Evolutionary conservation across 1,140 invertebrate genomes (phyloP).

Genomic region (Brachionus calyciflorus): DNA sequence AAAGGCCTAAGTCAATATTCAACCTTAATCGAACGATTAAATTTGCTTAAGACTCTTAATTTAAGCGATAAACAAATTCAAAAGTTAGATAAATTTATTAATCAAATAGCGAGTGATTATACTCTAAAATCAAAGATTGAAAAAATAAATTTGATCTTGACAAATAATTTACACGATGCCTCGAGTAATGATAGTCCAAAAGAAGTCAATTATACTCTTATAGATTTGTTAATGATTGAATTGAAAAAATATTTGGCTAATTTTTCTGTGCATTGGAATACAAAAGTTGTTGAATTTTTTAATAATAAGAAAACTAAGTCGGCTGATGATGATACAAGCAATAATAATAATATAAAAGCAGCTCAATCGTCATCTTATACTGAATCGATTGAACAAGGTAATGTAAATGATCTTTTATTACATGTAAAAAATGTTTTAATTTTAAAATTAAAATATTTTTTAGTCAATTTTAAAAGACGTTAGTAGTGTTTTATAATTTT

Average conservation of each 20-base stretch:
- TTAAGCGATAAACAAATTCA: conserved; percentile 31
- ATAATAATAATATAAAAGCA: too few relatives aligned
- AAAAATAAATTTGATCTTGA: conserved; percentile 44
- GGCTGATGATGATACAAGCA: neutral
- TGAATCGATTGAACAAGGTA: conserved; percentile 3
- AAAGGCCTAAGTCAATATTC: neutral
- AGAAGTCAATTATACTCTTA: neutral
- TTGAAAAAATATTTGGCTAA: conserved; percentile 37
- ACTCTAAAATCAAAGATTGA: conserved; percentile 26
- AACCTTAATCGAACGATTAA: conserved; percentile 2
- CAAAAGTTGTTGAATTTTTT: conserved; percentile 26
- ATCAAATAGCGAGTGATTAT: neutral
- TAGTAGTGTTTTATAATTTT: neutral
- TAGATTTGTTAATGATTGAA: conserved; percentile 33
- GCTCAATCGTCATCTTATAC: neutral
- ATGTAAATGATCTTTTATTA: neutral
- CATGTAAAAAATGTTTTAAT: neutral
- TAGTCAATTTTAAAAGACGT: conserved; percentile 10
- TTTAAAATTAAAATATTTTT: neutral
- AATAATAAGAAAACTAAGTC: conserved; percentile 33
- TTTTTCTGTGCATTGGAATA: conserved; percentile 7
- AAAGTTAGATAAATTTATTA: conserved; percentile 30
- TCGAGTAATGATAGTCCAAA: neutral
- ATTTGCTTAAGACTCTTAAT: neutral
- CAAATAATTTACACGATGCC: conserved; percentile 18